Evolutionary conservation across 2,888 invertebrate genomes (phyloP).

Genomic region (Carterocephalus palaemon): DNA sequence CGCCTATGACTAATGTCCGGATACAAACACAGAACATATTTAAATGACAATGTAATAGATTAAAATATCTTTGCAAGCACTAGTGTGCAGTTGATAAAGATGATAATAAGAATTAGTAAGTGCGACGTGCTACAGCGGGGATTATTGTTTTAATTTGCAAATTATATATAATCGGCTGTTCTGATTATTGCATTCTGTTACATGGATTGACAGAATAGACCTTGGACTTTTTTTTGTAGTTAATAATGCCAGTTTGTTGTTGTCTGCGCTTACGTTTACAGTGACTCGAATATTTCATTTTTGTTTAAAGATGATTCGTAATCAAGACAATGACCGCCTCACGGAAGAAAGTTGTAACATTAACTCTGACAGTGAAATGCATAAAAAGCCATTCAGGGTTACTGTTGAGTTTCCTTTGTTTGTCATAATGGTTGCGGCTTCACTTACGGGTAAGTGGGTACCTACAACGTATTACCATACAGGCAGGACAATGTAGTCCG

Average conservation of each 20-base stretch:
- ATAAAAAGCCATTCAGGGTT: slow-evolving; percentile 47
- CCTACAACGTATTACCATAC: too few species aligned
- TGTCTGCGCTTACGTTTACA: neutral
- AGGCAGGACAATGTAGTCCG: too few species aligned
- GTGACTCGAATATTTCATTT: too few species aligned
- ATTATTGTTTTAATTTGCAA: too few species aligned
- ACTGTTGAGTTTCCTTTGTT: slow-evolving; percentile 66
- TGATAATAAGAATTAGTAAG: too few species aligned
- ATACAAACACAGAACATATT: too few species aligned
- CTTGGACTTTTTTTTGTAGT: neutral
- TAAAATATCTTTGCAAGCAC: too few species aligned
- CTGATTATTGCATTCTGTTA: neutral
- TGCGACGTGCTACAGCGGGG: too few species aligned
- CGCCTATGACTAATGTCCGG: too few species aligned
- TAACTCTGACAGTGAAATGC: slow-evolving; percentile 45
- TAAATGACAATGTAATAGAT: too few species aligned
- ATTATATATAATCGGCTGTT: too few species aligned
- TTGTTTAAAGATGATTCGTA: slow-evolving; percentile 5
- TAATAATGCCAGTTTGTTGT: neutral
- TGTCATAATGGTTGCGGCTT: slow-evolving; percentile 50
- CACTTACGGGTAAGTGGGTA: slow-evolving; percentile 62
- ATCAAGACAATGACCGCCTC: slow-evolving; percentile 1
- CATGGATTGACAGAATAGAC: neutral
- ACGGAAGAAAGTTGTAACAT: slow-evolving; percentile 36
- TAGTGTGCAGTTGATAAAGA: too few species aligned